These are phyloP conservation scores for Porites lutea DNA, from an alignment of 64 coral and sea anemone species.

Conservation along the genomic window DNA sequence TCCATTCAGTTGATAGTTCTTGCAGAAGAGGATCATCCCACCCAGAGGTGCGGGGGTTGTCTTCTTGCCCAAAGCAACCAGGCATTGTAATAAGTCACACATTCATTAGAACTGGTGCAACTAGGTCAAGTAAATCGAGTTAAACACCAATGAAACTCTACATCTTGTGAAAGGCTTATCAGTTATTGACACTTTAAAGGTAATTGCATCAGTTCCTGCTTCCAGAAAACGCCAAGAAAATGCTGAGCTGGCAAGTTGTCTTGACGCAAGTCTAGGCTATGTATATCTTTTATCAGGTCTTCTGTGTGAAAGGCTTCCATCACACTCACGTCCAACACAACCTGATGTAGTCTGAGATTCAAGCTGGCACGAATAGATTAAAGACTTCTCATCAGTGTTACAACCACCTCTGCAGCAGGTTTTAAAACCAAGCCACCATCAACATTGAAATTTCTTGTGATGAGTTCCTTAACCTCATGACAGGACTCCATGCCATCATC, in stretches of 20 bases:
- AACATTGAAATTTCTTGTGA: neutral
- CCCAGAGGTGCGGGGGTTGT: neutral
- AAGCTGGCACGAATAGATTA: neutral
- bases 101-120: neutral
- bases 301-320: constrained; percentile 20
- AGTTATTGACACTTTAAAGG: too few relatives aligned
- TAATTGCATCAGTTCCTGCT: neutral
- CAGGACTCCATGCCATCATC: neutral
- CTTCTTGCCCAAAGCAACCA: constrained; percentile 16
- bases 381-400: neutral
- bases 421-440: constrained; percentile 2
- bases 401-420: neutral
- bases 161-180: too few relatives aligned
- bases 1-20: neutral
- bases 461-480: neutral
- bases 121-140: neutral
- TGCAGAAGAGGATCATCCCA: constrained; percentile 36
- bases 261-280: neutral
- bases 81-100: neutral
- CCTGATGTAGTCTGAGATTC: too few relatives aligned
- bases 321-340: too few relatives aligned
- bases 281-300: neutral
- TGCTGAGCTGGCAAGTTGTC: neutral
- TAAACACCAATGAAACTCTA: neutral
- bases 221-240: neutral